These are phyloP conservation scores for Paradoxurus hermaphroditus DNA, from an alignment of 2,113 vertebrate genomes.

Conservation along the genomic window DNA sequence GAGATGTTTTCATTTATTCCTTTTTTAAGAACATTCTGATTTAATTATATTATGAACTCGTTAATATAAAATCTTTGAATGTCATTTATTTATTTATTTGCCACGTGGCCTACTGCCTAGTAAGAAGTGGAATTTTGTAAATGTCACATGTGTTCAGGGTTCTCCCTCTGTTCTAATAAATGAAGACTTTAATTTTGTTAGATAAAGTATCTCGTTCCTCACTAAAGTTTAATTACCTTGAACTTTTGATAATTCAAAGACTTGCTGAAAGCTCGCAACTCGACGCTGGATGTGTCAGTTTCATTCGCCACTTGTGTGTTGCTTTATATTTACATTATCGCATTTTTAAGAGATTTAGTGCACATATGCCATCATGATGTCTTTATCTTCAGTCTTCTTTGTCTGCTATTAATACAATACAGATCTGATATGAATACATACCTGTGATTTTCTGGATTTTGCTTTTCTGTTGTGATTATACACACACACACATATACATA, in stretches of 20 bases:
- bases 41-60: not conserved
- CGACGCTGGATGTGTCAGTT: not conserved
- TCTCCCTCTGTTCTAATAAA: not conserved
- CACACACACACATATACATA: not conserved
- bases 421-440: not conserved
- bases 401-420: not conserved
- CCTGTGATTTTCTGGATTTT: not conserved
- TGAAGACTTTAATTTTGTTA: not conserved
- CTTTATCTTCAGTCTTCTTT: not conserved
- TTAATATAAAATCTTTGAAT: not conserved
- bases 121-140: not conserved
- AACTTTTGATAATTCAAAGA: not conserved
- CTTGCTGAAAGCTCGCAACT: not conserved
- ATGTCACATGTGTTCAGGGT: not conserved
- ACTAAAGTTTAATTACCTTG: not conserved
- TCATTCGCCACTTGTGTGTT: not conserved
- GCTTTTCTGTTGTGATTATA: not conserved
- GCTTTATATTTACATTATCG: not conserved
- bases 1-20: not conserved
- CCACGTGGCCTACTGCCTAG: not conserved
- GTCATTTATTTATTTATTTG: not conserved
- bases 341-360: not conserved
- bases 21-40: not conserved
- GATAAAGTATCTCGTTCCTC: not conserved
- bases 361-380: not conserved